Percentiles rank a stretch among this genome's conserved stretches.
Evolutionary conservation across 2,113 vertebrate genomes (phyloP).

Genomic region (Gila orcuttii): DNA sequence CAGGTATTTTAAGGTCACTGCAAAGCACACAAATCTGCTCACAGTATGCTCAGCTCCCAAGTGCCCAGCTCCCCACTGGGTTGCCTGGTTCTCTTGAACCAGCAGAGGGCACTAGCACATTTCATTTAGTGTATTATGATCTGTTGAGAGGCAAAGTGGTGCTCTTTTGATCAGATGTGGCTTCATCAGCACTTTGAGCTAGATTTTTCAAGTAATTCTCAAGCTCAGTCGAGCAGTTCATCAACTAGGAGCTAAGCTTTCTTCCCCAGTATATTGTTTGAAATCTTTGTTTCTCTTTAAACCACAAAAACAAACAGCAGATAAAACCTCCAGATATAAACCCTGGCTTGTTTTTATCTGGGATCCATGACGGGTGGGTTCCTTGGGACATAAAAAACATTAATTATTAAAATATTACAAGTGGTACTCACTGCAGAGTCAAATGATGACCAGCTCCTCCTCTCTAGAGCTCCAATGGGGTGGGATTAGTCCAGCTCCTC

Average conservation of each 20-base stretch:
- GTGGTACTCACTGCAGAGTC: too few relatives aligned
- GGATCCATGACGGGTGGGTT: too few relatives aligned
- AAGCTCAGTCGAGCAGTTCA: conserved; percentile 16
- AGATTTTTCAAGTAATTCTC: conserved; percentile 27
- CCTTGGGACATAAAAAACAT: too few relatives aligned
- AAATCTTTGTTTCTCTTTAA: conserved; percentile 13
- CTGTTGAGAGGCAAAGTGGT: conserved; percentile 20
- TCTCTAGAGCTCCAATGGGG: too few relatives aligned
- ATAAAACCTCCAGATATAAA: not conserved
- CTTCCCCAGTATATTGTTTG: not conserved
- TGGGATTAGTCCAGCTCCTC: too few relatives aligned
- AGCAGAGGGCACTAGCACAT: conserved; percentile 48
- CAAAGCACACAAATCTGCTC: not conserved
- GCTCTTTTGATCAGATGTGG: conserved; percentile 37
- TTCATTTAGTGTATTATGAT: not conserved
- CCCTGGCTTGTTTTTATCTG: not conserved
- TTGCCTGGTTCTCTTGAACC: conserved; percentile 2
- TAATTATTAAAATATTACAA: too few relatives aligned
- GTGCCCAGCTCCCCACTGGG: not conserved
- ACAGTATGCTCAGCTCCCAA: not conserved
- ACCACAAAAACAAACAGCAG: not conserved
- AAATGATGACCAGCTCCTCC: too few relatives aligned
- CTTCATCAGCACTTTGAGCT: conserved; percentile 52
- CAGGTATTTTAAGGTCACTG: not conserved
- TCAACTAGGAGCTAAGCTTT: not conserved